Evolutionary conservation across 2,797 vertebrate species (phyloP), one percentile per base, ranked within the genome.

Genomic region (Pseudochromis fuscus): DNA sequence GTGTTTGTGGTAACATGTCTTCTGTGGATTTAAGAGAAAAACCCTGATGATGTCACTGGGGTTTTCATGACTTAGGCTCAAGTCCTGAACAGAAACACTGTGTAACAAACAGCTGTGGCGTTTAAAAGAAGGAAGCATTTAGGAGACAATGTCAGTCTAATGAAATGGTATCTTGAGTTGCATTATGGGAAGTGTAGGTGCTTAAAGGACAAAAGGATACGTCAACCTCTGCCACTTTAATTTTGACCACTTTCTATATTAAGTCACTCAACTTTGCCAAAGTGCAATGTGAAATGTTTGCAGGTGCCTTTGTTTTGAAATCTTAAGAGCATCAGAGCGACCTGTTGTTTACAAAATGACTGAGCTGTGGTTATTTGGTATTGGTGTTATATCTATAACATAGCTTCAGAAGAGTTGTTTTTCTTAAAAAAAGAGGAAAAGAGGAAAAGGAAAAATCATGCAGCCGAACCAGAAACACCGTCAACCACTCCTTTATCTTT

Each of bases 111-210:
- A 42, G 33, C 4, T 62, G 8, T 23, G 16, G 28, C 33, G 16
- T 62, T 62, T 67, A 59, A 55, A 25, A 42, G 8, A 21, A 23
- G 7, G 61, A 55, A 31, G 18, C 40, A 27, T 38, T 38, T 38
- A 46, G 4, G 21, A 30, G 4, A 23, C 23, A 53, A 28, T 8
- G 13, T 21, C 46, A 52, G 6, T 42, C 38, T 8, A 8, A 42
- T 19, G 16, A 42, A 42, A 42, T 6, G 7, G 38, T 5, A 40
- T 44, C 25, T 18, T 42, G 35, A 24, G 24, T 31, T 58, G 24
- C 23, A 55, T 61, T 45, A 56, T 38, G 30, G 37, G 40, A 55
- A 23, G 70, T 45, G 28, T 28, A 37, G 28, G 7, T 3, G n/a
- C n/a, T 57, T 23, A 57, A 50, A 60, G 4, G 8, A 48, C 40